These are phyloP conservation scores for Aphaenogaster ashmeadi DNA, from an alignment of 1,140 invertebrate species.

Conservation along the genomic window DNA sequence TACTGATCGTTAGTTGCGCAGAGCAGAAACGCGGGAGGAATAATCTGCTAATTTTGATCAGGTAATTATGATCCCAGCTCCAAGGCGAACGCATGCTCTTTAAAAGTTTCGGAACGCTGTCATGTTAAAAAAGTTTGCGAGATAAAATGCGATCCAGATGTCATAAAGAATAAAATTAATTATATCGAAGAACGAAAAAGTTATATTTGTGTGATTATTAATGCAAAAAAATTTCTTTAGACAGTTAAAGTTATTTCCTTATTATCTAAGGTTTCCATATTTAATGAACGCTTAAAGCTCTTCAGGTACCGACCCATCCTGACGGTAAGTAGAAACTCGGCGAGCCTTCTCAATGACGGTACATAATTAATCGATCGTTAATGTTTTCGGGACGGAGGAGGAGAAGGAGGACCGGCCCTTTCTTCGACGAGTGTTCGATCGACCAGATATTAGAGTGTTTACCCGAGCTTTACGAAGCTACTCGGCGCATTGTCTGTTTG, in stretches of 20 bases:
- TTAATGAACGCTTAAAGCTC: conserved; percentile 8
- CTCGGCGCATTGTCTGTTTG: conserved; percentile 75
- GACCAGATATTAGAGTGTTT: conserved; percentile 71
- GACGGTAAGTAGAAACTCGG: background rate
- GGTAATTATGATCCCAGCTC: background rate
- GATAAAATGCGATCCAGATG: background rate
- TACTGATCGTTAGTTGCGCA: background rate
- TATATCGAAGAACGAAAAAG: background rate
- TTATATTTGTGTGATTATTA: background rate
- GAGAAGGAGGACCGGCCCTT: background rate
- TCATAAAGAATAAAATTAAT: conserved; percentile 4
- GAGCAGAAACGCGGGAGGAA: conserved; percentile 27
- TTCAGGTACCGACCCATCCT: background rate
- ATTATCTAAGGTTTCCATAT: background rate
- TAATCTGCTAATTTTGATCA: conserved; percentile 27
- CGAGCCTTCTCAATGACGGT: background rate
- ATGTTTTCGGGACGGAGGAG: background rate
- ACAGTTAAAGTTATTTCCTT: background rate
- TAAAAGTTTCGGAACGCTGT: background rate
- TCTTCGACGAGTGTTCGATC: conserved; percentile 53
- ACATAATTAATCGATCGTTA: conserved; percentile 55
- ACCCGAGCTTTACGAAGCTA: conserved; percentile 67
- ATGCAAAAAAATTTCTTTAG: background rate
- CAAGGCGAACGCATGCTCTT: background rate
- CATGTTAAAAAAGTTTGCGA: background rate